phyloP scores from a whole-genome alignment of 2,797 vertebrate genomes.

The Epinephelus awoara region DNA sequence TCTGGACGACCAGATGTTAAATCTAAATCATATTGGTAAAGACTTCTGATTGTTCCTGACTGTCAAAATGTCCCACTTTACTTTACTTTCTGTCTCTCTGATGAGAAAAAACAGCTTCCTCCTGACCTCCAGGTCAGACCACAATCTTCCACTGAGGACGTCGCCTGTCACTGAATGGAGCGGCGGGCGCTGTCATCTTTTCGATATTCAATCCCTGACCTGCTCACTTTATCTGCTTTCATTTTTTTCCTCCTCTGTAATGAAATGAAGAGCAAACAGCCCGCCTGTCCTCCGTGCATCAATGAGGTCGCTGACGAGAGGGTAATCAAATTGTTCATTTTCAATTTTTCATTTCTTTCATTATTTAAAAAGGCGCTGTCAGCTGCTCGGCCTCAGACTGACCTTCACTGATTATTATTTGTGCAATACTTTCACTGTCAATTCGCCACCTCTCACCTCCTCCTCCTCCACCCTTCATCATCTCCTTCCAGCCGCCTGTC shows the following conservation, averaged over 20 bases:
- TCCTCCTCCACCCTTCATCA: slow-evolving; percentile 44
- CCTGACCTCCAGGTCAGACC: slow-evolving; percentile 26
- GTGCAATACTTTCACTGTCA: slow-evolving; percentile 53
- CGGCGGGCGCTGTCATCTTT: slow-evolving; percentile 29
- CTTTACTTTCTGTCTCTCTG: background rate
- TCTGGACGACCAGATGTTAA: background rate
- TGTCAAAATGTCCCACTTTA: background rate
- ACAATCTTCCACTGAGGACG: slow-evolving; percentile 25
- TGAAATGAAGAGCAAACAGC: slow-evolving; percentile 57
- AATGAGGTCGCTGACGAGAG: slow-evolving; percentile 52
- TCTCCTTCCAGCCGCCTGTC: slow-evolving; percentile 46
- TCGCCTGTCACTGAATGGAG: slow-evolving; percentile 15
- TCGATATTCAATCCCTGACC: slow-evolving; percentile 54
- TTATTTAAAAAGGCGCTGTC: slow-evolving; percentile 71
- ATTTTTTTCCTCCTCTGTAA: slow-evolving; percentile 27
- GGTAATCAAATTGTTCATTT: slow-evolving; percentile 75
- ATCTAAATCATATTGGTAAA: background rate
- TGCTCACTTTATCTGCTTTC: slow-evolving; percentile 35
- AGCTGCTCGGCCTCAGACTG: slow-evolving; percentile 56
- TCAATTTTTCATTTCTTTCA: slow-evolving; percentile 74
- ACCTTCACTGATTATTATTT: slow-evolving; percentile 73
- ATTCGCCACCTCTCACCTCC: slow-evolving; percentile 34
- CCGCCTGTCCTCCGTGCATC: slow-evolving; percentile 59
- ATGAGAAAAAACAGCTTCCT: background rate
- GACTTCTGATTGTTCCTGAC: background rate